Evolutionary conservation across 2,113 vertebrate genomes (phyloP).

Genomic region (Tinamus guttatus): DNA sequence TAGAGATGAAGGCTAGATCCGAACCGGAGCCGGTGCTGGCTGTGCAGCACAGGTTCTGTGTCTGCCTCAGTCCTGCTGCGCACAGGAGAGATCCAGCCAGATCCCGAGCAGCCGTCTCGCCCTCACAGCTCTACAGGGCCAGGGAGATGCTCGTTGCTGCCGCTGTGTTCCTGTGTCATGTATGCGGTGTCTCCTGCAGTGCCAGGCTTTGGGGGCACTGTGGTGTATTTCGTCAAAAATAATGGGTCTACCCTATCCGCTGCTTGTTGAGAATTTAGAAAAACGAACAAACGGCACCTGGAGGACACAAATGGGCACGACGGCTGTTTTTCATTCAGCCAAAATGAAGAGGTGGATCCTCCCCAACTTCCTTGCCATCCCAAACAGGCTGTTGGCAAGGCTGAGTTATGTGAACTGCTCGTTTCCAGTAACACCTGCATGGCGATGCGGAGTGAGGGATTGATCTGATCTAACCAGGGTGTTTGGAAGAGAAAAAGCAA

Average conservation of each 20-base stretch:
- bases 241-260: neutral
- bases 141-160: neutral
- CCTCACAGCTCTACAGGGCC: neutral
- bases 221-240: neutral
- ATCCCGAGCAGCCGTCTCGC: neutral
- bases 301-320: neutral
- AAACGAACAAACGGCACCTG: too few species aligned
- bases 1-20: neutral
- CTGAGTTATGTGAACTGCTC: neutral
- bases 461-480: neutral
- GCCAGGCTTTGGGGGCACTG: neutral
- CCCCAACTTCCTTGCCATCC: neutral
- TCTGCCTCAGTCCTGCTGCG: neutral
- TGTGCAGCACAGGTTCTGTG: neutral
- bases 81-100: neutral
- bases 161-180: accelerated
- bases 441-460: accelerated
- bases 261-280: neutral
- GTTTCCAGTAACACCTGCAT: neutral
- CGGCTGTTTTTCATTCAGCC: neutral
- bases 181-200: neutral
- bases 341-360: neutral
- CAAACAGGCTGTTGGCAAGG: neutral
- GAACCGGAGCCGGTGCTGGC: neutral
- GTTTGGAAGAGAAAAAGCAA: neutral